phyloP scores from a whole-genome alignment of 2,113 vertebrate species.

The Pollachius pollachius region DNA sequence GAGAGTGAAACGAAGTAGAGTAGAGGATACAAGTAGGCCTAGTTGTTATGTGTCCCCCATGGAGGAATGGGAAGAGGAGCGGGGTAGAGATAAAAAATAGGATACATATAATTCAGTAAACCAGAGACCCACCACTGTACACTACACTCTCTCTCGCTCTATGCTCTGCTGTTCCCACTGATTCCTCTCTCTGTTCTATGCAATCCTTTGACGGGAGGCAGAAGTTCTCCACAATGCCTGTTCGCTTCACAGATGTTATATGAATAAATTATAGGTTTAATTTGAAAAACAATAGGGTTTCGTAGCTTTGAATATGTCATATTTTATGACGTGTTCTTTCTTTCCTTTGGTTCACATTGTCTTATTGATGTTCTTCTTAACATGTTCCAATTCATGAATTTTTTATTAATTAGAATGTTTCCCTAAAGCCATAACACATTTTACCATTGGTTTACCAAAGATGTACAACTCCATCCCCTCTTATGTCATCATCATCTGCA shows the following conservation, averaged over 20 bases:
- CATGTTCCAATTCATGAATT: too few species aligned
- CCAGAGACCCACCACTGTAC: constrained; percentile 71
- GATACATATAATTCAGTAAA: constrained; percentile 63
- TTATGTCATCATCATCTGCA: background rate
- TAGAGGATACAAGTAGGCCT: too few species aligned
- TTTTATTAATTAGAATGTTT: too few species aligned
- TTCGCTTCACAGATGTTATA: background rate
- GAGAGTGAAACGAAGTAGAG: too few species aligned
- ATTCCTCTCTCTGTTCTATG: constrained; percentile 35
- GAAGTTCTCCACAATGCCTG: background rate
- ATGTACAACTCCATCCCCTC: too few species aligned
- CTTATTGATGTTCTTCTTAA: too few species aligned
- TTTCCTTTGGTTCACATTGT: too few species aligned
- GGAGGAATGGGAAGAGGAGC: constrained; percentile 23
- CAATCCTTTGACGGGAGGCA: constrained; percentile 3
- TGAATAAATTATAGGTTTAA: background rate
- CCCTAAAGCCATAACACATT: too few species aligned
- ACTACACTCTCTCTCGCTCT: constrained; percentile 14
- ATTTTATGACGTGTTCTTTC: background rate
- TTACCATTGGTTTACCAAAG: too few species aligned
- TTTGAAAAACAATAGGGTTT: background rate
- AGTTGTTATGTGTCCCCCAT: too few species aligned
- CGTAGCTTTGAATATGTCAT: background rate
- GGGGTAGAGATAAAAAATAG: constrained; percentile 45
- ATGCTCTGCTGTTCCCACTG: constrained; percentile 26